Percentiles rank a stretch among this genome's conserved stretches.
phyloP scores from a whole-genome alignment of 2,797 vertebrate genomes.

The Leptoclinus maculatus region DNA sequence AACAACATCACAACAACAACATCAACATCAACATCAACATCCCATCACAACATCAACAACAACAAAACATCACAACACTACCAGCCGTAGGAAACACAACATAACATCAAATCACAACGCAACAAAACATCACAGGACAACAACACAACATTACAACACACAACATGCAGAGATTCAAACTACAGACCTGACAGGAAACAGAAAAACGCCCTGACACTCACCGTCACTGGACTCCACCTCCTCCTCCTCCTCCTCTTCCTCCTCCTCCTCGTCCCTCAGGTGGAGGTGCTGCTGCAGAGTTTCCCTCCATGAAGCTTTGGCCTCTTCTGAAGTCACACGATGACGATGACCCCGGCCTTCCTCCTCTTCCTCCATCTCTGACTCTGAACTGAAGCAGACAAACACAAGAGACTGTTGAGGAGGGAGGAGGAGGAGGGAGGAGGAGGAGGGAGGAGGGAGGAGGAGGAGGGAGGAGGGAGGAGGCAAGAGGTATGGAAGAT shows the following conservation, averaged over 20 bases:
- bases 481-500: not conserved
- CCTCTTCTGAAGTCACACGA: conserved; percentile 79
- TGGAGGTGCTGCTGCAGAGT: conserved; percentile 56
- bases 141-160: too few relatives aligned
- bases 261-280: conserved; percentile 72
- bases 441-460: not conserved
- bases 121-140: too few relatives aligned
- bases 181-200: not conserved
- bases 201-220: conserved; percentile 60
- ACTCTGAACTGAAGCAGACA: conserved; percentile 87
- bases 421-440: not conserved
- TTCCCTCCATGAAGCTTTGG: conserved; percentile 38
- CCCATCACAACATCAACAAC: too few relatives aligned
- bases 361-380: conserved; percentile 86
- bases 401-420: not conserved
- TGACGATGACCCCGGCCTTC: conserved; percentile 79
- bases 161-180: conserved; percentile 36
- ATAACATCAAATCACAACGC: too few relatives aligned
- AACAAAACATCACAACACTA: too few relatives aligned
- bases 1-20: too few relatives aligned
- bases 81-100: too few relatives aligned
- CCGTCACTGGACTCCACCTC: conserved; percentile 87
- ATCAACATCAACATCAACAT: too few relatives aligned
- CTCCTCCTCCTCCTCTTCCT: conserved; percentile 74
- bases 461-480: not conserved